Base-by-base conservation (phyloP, 2,797 vertebrate genomes). In the Parotocinclus haroldoi region DNA sequence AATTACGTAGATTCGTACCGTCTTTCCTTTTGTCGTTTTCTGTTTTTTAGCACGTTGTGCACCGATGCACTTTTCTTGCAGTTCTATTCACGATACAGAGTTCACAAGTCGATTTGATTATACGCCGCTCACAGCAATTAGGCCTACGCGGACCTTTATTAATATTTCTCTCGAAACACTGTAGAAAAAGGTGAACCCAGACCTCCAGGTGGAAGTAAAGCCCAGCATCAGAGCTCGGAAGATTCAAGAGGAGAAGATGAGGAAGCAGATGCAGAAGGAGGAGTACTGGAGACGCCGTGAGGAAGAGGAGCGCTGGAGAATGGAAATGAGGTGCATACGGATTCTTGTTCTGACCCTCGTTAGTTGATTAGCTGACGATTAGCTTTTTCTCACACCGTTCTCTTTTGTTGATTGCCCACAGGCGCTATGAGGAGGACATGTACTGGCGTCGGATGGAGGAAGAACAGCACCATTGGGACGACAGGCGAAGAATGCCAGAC, bases 171-270 rank as follows among this genome's bases (percentile, higher is more conserved):
- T 7, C 1, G 10, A 2, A 27, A 27, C 27, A 36, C 37, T 80
- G 60, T 81, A 99, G 96, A 99, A 99, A 94, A 99, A 99, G 82
- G 96, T 99, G 55, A 99, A 99, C 80, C 96, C 96, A 45, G 96
- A 99, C 64, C 89, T 99, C 58, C 96, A 98, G 91, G 96, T 99
- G 55, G 96, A 99, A 83, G 96, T 99, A 58, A 99, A 99, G 61
- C 96, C 96, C 40, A 98, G 96, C 81, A 98, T 99, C 82, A 86
- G 96, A 74, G 96, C 96, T 73, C 88, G 96, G 68, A 99, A 99
- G 82, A 97, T 99, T 76, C 96, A 98, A 76, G 96, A 98, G 76
- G 96, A 98, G 65, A 98, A 98, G 81, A 98, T 98, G 96, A 93
- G 96, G 55, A 98, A 98, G 69, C 96, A 98, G 79, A 96, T 99